Base-by-base conservation (phyloP, 2,113 vertebrate species). In the Nesogale talazaci region DNA sequence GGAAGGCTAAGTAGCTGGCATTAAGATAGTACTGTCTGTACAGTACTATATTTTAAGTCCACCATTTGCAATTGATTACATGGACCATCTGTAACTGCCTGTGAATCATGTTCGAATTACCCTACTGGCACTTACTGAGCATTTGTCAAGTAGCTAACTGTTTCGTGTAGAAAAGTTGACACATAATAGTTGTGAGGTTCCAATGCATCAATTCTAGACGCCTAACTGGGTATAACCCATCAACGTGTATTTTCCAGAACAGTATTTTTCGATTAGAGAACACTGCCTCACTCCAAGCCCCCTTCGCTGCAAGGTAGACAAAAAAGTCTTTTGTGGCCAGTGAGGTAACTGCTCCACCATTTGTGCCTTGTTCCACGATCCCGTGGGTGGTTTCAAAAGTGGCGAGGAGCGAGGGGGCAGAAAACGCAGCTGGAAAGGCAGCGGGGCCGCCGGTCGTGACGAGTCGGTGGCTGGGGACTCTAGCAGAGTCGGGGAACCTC, bases 51-150 rank as follows among this genome's bases (percentile, higher is more conserved):
- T 82, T 93, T 92, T 84, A 89, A 94, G 56, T 61, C 57, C n/a
- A 84, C 63, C 89, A 89, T 95, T 94, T 92, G 94, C 80, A 88
- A 78, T 57, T 91, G 93, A 93, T 91, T 91, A 91, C 74, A 52
- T 1, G 69, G 78, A 59, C 84, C 90, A 94, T 91, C 84, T 90
- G 91, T 89, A 94, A 86, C 94, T 52, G 90, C 59, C 87, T 80
- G 87, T 81, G 93, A 94, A 83, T 91, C 89, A 34, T 77, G 69
- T 65, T 83, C 67, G 79, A 90, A 77, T 94, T 87, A 94, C 59
- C 74, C 79, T 72, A 78, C 72, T 88, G 95, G 84, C 95, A 95
- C 92, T 93, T 94, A 91, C 79, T 2, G 61, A 94, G 83, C 89
- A 89, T 77, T 92, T 77, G 81, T 95, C 89, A 88, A 20, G 91